A percentile compares a stretch with the other conserved stretches of the same genome.
Evolutionary conservation across 1,140 invertebrate genomes (phyloP).

Genomic region (Heliconius eleuchia): DNA sequence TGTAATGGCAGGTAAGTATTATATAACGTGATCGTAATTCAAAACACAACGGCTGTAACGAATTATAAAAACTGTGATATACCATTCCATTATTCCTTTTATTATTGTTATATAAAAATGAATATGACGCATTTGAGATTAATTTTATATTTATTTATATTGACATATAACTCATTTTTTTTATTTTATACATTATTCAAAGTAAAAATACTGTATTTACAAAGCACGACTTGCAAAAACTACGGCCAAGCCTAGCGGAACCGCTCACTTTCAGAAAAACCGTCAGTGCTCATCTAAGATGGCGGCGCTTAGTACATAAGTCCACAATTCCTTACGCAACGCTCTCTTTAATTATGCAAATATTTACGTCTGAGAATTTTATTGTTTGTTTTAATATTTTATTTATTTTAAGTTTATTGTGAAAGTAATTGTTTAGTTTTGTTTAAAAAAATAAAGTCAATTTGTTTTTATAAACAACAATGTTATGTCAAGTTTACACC

Average conservation of each 20-base stretch:
- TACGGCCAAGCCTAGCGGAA: slow-evolving; percentile 21
- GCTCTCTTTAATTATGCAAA: slow-evolving; percentile 21
- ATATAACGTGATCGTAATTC: slow-evolving; percentile 10
- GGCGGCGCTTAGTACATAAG: slow-evolving; percentile 52
- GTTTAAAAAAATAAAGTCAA: too few relatives aligned
- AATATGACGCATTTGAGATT: too few relatives aligned
- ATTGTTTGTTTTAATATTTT: background rate
- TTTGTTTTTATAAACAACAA: too few relatives aligned
- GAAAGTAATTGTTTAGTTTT: background rate
- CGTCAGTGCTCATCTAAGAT: slow-evolving; percentile 65
- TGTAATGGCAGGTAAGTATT: slow-evolving; percentile 1
- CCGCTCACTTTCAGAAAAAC: slow-evolving; percentile 64
- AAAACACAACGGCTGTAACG: background rate
- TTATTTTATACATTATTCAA: background rate
- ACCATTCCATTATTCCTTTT: background rate
- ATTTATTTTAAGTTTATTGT: background rate
- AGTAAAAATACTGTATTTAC: background rate
- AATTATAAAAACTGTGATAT: background rate
- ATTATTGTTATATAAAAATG: too few relatives aligned
- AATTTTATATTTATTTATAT: background rate
- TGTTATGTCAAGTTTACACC: too few relatives aligned
- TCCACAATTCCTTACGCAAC: slow-evolving; percentile 52
- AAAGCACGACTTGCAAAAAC: slow-evolving; percentile 9
- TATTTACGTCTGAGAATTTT: background rate
- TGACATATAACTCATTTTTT: background rate